Percentiles rank a stretch among this genome's conserved stretches.
Conservation (phyloP, 2,113 vertebrate species). For the Talpa occidentalis region DNA sequence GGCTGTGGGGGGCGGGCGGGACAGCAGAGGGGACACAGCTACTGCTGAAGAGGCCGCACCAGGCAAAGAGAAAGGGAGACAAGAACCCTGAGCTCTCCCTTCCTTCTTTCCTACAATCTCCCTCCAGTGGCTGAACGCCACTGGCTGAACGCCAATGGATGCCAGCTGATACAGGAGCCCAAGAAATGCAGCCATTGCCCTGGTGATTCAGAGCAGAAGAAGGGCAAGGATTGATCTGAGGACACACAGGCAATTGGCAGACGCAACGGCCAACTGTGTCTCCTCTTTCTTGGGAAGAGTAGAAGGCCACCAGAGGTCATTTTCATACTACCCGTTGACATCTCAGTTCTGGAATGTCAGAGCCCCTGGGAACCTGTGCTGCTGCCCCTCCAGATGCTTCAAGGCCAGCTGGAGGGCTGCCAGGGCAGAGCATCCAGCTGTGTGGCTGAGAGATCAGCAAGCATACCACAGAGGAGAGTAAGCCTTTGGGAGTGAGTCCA, state of each 20-base stretch:
- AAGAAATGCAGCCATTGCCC: background rate
- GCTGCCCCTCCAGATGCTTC: background rate
- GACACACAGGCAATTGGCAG: background rate
- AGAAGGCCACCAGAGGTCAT: background rate
- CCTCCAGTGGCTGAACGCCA: background rate
- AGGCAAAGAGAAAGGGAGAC: background rate
- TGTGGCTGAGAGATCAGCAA: background rate
- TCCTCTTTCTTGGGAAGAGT: background rate
- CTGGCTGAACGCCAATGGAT: background rate
- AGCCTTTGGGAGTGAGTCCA: background rate
- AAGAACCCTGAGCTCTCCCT: background rate
- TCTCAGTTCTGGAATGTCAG: background rate
- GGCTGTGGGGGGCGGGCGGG: background rate
- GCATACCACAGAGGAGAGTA: background rate
- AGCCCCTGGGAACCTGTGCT: background rate
- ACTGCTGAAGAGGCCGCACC: background rate
- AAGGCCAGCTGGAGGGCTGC: background rate
- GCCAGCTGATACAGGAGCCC: background rate
- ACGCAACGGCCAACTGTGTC: background rate
- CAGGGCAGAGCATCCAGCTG: background rate
- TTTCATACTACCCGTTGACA: background rate
- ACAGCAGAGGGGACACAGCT: background rate
- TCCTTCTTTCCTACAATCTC: background rate
- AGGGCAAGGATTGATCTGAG: background rate
- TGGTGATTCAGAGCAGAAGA: background rate